These are phyloP conservation scores for Anser brachyrhynchus DNA, from an alignment of 2,113 vertebrate genomes.

Conservation along the genomic window DNA sequence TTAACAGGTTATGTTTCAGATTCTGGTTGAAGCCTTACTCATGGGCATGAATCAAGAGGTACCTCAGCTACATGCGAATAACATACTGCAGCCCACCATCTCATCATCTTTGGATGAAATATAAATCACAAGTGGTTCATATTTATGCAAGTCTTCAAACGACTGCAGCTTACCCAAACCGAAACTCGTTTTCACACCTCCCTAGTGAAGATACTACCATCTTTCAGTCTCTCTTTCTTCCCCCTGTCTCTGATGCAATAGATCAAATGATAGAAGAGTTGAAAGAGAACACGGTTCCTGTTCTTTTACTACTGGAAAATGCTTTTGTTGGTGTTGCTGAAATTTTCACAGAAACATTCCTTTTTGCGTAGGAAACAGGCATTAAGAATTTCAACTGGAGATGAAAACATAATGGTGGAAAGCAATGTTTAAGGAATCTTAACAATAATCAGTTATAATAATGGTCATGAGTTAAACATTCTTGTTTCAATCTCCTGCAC, in stretches of 20 bases:
- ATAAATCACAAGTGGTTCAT: slow-evolving; percentile 44
- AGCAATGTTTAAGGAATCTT: not conserved
- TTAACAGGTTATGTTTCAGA: not conserved
- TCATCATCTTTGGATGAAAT: not conserved
- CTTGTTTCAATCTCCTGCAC: not conserved
- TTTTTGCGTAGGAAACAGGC: not conserved
- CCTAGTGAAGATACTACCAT: not conserved
- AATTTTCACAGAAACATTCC: not conserved
- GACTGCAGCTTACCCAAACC: not conserved
- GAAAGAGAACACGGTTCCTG: not conserved
- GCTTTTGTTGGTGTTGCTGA: not conserved
- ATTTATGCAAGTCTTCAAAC: slow-evolving; percentile 21
- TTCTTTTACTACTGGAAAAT: not conserved
- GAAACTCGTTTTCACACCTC: not conserved
- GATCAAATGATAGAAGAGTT: slow-evolving; percentile 15
- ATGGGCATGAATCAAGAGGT: not conserved
- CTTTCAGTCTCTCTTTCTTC: not conserved
- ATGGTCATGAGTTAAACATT: not conserved
- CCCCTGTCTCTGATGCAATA: not conserved
- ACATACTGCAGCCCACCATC: not conserved
- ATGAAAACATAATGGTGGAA: not conserved
- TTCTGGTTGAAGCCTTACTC: not conserved
- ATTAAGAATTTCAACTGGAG: not conserved
- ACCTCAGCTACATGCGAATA: not conserved
- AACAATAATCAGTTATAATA: not conserved